A percentile compares a stretch with the other conserved stretches of the same genome.
Conservation (phyloP, 2,113 vertebrate species). For the Toxostoma redivivum region DNA sequence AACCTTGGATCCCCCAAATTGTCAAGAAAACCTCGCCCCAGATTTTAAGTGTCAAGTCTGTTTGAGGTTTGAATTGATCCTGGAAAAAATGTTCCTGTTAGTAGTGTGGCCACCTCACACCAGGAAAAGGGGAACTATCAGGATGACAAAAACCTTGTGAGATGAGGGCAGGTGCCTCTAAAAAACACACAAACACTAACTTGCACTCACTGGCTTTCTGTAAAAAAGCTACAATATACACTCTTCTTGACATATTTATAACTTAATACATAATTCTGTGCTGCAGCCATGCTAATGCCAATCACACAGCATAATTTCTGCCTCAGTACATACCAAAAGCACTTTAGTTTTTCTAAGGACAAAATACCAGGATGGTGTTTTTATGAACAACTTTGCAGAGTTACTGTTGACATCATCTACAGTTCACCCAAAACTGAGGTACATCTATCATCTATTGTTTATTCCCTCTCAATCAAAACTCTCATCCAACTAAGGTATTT, state of each 20-base stretch:
- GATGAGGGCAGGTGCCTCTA: rapidly evolving
- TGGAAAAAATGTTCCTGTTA: neutral
- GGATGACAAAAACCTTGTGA: rapidly evolving
- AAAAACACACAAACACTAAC: neutral
- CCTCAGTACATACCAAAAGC: neutral
- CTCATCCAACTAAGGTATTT: neutral
- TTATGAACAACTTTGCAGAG: neutral
- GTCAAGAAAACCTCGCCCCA: no score
- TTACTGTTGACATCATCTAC: neutral
- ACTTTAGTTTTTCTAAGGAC: neutral
- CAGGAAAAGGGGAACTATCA: rapidly evolving
- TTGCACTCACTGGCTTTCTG: neutral
- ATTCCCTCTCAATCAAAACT: neutral
- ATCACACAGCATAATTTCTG: neutral
- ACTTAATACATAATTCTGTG: no score
- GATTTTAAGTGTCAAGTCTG: rapidly evolving
- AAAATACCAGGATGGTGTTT: neutral
- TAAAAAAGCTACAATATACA: neutral
- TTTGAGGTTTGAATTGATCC: neutral
- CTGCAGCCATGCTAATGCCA: neutral
- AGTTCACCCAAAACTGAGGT: neutral
- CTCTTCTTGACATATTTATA: neutral
- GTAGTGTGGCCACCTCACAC: rapidly evolving
- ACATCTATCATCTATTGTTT: neutral
- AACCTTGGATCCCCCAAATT: rapidly evolving